phyloP scores from a whole-genome alignment of 2,797 vertebrate species.

The Aeoliscus strigatus region DNA sequence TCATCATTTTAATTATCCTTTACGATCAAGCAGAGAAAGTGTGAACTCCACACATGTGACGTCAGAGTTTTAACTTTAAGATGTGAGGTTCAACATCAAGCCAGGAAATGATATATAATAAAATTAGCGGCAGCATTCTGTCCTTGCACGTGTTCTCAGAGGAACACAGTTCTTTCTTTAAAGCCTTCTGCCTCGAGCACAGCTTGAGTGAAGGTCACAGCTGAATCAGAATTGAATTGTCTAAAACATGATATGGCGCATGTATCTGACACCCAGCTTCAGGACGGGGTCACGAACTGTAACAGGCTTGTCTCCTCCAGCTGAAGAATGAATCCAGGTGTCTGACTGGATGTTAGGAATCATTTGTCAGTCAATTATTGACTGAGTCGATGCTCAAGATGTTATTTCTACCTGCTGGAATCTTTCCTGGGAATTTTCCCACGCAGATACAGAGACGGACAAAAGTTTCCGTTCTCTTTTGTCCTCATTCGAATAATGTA shows the following conservation, averaged over 20 bases:
- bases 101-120: too few relatives aligned
- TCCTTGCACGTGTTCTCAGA: neutral
- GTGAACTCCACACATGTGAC: too few relatives aligned
- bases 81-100: too few relatives aligned
- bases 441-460: too few relatives aligned
- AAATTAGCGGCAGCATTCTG: too few relatives aligned
- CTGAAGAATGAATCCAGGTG: slow-evolving; percentile 24
- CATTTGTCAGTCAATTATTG: slow-evolving; percentile 9
- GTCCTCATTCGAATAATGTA: too few relatives aligned
- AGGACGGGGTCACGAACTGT: slow-evolving; percentile 9
- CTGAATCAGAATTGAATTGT: slow-evolving; percentile 17
- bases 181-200: slow-evolving; percentile 5
- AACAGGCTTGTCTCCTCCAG: slow-evolving; percentile 2
- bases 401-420: too few relatives aligned
- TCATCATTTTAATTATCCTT: too few relatives aligned
- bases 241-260: slow-evolving; percentile 8
- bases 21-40: neutral
- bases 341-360: slow-evolving; percentile 30
- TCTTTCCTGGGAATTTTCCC: too few relatives aligned
- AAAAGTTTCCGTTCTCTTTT: too few relatives aligned
- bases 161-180: neutral
- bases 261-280: slow-evolving; percentile 11
- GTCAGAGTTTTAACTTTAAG: too few relatives aligned
- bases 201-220: slow-evolving; percentile 16
- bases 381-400: slow-evolving; percentile 5